Evolutionary conservation across 2,888 invertebrate species (phyloP), one percentile per base, ranked within the genome.

Genomic region (Asteroscopus sphinx): DNA sequence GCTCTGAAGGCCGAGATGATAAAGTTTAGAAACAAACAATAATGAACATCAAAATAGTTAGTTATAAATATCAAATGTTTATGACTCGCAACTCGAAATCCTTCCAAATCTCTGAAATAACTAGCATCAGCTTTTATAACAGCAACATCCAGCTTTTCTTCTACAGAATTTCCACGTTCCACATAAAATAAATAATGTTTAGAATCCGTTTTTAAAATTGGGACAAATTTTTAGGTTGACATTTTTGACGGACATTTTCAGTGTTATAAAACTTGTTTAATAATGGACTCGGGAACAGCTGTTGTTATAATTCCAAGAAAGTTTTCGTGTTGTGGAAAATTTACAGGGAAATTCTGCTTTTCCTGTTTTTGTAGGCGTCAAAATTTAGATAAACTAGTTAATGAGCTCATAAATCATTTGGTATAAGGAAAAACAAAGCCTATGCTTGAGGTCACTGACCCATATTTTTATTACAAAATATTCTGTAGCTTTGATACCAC

Each of bases 61-160:
- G 45, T 66, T 81, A 77, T 74, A 79, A 78, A 81, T 81, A 81
- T 57, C 42, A 35, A 42, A 41, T 68, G 77, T 77, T 82, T 78
- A 78, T 64, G 76, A 78, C 54, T 55, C 51, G n/a, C 40, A 60
- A 53, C 55, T 59, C 48, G 30, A 61, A 71, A 76, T 73, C 57
- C 66, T 69, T 56, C 56, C 46, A 58, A 65, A 67, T 66, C 28
- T 71, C 55, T 36, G 21, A 39, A 58, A 40, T 60, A 48, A 56
- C 45, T 47, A 49, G 40, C 45, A 58, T 67, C 63, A 40, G 33
- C 40, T 45, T 68, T 57, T 57, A 52, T 36, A 44, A 52, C 25
- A 21, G 15, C 26, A 35, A 9, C 11, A 53, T 40, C 15, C 2
- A 44, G 16, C 15, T 44, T 1, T 21, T 37, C 33, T 58, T 77